A percentile compares a stretch with the other conserved stretches of the same genome.
Evolutionary conservation across 2,888 invertebrate genomes (phyloP).

Genomic region (Halocaridina rubra): DNA sequence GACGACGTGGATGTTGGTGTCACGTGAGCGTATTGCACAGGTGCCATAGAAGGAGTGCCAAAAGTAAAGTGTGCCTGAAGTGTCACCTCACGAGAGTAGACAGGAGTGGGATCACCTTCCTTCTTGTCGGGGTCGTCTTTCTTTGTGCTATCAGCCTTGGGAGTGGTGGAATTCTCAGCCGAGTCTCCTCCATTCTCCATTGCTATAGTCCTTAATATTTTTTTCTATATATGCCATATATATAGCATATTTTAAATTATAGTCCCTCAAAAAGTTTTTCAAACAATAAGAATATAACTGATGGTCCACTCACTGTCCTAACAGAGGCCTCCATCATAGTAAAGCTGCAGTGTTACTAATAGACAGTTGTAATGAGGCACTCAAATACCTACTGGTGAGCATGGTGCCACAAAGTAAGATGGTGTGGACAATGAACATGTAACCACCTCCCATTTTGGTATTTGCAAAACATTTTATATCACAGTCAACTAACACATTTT

Average conservation of each 20-base stretch:
- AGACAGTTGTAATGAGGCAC: no score
- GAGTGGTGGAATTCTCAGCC: neutral
- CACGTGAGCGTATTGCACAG: constrained; percentile 29
- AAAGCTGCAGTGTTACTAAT: no score
- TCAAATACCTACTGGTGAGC: no score
- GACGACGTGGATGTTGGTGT: constrained; percentile 24
- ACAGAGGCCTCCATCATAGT: constrained; percentile 1
- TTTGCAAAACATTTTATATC: no score
- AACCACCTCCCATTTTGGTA: no score
- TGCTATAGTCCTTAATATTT: constrained; percentile 26
- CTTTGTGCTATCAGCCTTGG: neutral
- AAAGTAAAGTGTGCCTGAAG: constrained; percentile 55
- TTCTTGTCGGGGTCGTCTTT: no score
- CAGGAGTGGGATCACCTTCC: neutral
- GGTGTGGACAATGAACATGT: no score
- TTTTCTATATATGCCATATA: neutral
- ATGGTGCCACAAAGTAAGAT: no score
- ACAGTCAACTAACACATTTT: no score
- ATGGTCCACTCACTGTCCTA: neutral
- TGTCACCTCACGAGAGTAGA: constrained; percentile 48
- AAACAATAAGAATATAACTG: neutral
- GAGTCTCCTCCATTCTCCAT: constrained; percentile 28
- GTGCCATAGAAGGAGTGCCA: constrained; percentile 31
- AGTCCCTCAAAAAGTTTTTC: neutral
- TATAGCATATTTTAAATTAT: neutral